Evolutionary conservation across 2,888 invertebrate genomes (phyloP), one percentile per base, ranked within the genome.

Genomic region (Drosophila differens): DNA sequence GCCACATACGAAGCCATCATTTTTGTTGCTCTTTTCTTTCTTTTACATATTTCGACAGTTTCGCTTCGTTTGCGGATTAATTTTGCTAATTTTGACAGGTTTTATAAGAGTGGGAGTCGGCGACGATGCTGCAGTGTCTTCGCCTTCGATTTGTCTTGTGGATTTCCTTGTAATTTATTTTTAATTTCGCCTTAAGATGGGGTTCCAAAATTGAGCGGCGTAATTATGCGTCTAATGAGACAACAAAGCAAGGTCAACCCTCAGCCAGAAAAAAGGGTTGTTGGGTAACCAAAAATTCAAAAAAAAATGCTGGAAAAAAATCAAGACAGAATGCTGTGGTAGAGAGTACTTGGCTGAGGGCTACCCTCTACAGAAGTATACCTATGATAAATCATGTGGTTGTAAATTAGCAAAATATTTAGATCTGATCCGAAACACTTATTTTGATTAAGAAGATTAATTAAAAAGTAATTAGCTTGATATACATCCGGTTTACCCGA

Each of bases 191-290:
- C 89, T 78, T 83, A 75, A 76, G 80, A 77, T 73, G 67, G 54
- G 44, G 53, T 52, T 54, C n/a, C 55, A 58, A 62, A 65, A 70
- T 70, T 73, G 89, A 79, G 81, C 74, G 44, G 66, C 82, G 84
- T 85, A 88, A 88, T 88, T 89, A 88, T 81, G 82, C 82, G 87
- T 76, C 84, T 88, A 88, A 88, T 89, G 88, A 88, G 87, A 85
- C 90, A 89, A 89, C 85, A 82, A 89, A 85, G 87, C 78, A 73
- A 82, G 83, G 74, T 73, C 70, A 63, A 68, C 33, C 54, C 54
- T 39, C 16, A 54, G 59, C 25, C 41, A 47, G 4, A 28, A 66
- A 68, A 68, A 67, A 52, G 69, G 68, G 39, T 66, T 67, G 39
- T n/a, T n/a, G 41, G 10, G 22, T 25, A 25, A 44, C 81, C 64